Conservation (phyloP, 1,140 invertebrate species). For the Drosophila subobscura region DNA sequence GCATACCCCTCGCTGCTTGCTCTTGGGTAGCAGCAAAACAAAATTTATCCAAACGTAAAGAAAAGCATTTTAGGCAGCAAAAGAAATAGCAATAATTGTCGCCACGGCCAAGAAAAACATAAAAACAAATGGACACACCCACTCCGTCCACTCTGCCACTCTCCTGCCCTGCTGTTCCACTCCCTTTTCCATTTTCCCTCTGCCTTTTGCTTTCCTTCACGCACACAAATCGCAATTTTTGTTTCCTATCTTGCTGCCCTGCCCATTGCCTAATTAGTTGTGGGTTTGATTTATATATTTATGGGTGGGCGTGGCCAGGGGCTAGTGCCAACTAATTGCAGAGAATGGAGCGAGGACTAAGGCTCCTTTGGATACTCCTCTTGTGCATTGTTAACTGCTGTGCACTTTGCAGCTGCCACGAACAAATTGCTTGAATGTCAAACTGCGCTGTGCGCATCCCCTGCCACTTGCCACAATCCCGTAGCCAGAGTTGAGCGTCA, state of each 20-base stretch:
- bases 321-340: conserved; percentile 47
- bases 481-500: conserved; percentile 38
- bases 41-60: conserved; percentile 35
- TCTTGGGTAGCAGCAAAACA: conserved; percentile 6
- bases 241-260: conserved; percentile 23
- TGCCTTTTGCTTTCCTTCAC: conserved; percentile 6
- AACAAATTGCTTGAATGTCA: conserved; percentile 57
- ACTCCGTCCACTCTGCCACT: conserved; percentile 1
- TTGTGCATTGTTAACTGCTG: conserved; percentile 13
- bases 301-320: conserved; percentile 48
- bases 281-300: conserved; percentile 58
- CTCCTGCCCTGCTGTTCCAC: neutral
- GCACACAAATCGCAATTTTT: conserved; percentile 53
- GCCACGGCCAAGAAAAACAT: conserved; percentile 34
- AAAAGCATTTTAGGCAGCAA: conserved; percentile 34
- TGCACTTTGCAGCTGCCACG: conserved; percentile 35
- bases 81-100: neutral
- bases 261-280: conserved; percentile 45
- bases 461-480: conserved; percentile 17
- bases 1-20: neutral
- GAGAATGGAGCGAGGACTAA: neutral
- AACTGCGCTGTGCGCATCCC: conserved; percentile 13
- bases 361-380: neutral
- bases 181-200: neutral
- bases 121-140: conserved; percentile 39